Evolutionary conservation across 53 echinoderm and acorn worm species (phyloP).

Genomic region (Actinopyga echinites): DNA sequence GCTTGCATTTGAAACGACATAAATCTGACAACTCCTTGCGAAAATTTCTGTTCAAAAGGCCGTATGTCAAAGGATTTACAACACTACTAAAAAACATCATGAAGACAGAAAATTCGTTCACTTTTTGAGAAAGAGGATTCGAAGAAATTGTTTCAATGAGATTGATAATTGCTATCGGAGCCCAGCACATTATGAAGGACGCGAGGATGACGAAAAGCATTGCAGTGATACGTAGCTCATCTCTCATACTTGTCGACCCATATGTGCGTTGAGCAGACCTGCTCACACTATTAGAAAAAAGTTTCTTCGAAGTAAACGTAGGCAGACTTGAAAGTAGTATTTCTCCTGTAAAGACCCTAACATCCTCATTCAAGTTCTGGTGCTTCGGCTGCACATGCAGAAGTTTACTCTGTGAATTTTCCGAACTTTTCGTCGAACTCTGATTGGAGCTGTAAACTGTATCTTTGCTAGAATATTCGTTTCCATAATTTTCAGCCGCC

Average conservation of each 20-base stretch:
- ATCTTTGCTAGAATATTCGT: not conserved
- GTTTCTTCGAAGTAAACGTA: not conserved
- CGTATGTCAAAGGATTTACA: conserved; percentile 87
- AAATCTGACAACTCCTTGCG: conserved; percentile 63
- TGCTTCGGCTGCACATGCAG: not conserved
- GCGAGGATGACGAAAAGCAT: conserved; percentile 79
- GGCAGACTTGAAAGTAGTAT: too few relatives aligned
- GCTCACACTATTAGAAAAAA: not conserved
- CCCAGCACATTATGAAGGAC: conserved; percentile 90
- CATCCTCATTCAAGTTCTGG: not conserved
- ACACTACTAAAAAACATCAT: conserved; percentile 92
- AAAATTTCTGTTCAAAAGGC: conserved; percentile 82
- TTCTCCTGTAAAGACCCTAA: not conserved
- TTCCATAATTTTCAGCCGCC: too few relatives aligned
- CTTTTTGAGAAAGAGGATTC: conserved; percentile 31
- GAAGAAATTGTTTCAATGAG: conserved; percentile 69
- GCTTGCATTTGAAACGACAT: conserved; percentile 47
- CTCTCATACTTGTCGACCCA: conserved; percentile 43
- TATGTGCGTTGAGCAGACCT: not conserved
- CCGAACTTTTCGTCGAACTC: not conserved
- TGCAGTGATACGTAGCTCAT: conserved; percentile 76
- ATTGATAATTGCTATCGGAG: conserved; percentile 83
- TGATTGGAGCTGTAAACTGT: not conserved
- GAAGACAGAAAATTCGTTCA: conserved; percentile 81
- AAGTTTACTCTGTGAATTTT: not conserved